These are phyloP conservation scores for Peromyscus attwateri DNA, from an alignment of 2,797 vertebrate species.

Conservation along the genomic window DNA sequence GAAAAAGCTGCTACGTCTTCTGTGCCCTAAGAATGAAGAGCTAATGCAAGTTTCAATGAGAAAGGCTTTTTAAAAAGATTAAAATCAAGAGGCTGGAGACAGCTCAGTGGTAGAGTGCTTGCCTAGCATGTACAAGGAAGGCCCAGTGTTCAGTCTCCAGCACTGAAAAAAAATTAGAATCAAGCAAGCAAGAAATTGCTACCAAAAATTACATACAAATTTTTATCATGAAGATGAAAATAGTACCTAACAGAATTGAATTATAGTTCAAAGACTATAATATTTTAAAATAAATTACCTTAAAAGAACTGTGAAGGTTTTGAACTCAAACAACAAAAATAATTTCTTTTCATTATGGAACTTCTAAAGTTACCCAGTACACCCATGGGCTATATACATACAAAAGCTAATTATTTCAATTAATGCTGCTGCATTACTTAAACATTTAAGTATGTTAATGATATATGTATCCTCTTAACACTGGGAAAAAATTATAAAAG, in stretches of 20 bases:
- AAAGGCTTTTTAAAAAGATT: background rate
- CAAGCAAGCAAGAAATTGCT: constrained; percentile 36
- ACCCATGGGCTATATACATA: constrained; percentile 74
- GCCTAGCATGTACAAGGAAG: background rate
- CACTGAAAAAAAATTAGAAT: background rate
- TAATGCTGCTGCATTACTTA: constrained; percentile 59
- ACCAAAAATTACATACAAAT: constrained; percentile 33
- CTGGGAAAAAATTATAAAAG: constrained; percentile 49
- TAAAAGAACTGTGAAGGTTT: constrained; percentile 76
- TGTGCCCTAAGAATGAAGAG: background rate
- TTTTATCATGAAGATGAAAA: constrained; percentile 73
- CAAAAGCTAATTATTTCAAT: constrained; percentile 77
- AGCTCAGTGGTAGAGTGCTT: background rate
- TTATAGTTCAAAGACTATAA: constrained; percentile 75
- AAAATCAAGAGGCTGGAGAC: background rate
- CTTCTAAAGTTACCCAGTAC: constrained; percentile 76
- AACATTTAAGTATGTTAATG: constrained; percentile 68
- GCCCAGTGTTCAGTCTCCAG: background rate
- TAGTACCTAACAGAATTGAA: constrained; percentile 59
- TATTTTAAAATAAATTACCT: constrained; percentile 79
- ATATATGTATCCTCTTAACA: constrained; percentile 23
- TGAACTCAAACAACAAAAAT: constrained; percentile 81
- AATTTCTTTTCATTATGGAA: constrained; percentile 74
- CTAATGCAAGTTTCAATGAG: background rate
- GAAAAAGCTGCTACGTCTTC: background rate